phyloP scores from a whole-genome alignment of 2,113 vertebrate species.

The Haemorhous mexicanus region DNA sequence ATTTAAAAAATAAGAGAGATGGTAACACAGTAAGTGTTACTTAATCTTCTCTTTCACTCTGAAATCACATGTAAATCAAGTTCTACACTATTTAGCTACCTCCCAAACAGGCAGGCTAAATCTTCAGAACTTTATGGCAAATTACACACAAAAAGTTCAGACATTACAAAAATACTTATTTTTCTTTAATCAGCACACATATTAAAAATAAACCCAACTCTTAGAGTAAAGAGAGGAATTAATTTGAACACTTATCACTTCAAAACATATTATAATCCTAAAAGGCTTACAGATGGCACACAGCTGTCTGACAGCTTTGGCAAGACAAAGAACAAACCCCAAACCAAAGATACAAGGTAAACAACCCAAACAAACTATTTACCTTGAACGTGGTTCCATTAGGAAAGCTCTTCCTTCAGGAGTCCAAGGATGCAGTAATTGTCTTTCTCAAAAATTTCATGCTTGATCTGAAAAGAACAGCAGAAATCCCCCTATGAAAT shows the following conservation, averaged over 20 bases:
- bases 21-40: not conserved
- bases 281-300: not conserved
- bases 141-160: not conserved
- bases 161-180: not conserved
- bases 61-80: not conserved
- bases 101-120: not conserved
- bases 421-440: not conserved
- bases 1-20: not conserved
- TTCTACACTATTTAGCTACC: not conserved
- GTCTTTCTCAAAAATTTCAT: conserved; percentile 19
- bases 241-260: not conserved
- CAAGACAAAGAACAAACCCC: not conserved
- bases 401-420: conserved; percentile 26
- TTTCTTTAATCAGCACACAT: not conserved
- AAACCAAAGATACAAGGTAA: not conserved
- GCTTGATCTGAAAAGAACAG: conserved; percentile 17
- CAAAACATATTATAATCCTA: not conserved
- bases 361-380: not conserved
- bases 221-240: not conserved
- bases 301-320: not conserved
- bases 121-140: not conserved
- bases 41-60: not conserved
- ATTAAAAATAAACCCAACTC: not conserved
- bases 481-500: not conserved
- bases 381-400: conserved; percentile 43